Conservation (phyloP, 2,888 invertebrate species). For the Macrosiphum euphorbiae region DNA sequence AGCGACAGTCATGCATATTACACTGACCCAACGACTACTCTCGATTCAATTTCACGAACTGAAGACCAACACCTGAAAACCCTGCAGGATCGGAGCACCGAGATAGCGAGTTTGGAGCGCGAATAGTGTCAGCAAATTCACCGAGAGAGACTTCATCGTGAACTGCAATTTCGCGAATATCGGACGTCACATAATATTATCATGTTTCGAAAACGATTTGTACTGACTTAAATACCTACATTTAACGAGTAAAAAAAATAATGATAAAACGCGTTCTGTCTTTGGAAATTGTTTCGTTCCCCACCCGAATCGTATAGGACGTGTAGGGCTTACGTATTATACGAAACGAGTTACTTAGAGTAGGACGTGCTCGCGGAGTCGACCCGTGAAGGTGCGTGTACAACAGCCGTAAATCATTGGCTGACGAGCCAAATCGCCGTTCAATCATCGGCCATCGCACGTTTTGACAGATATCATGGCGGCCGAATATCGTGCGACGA, state of each 20-base stretch:
- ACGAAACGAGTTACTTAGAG: neutral
- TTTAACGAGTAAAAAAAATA: neutral
- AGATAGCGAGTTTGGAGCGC: neutral
- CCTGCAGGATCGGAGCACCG: neutral
- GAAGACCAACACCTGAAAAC: too few species aligned
- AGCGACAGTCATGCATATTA: too few species aligned
- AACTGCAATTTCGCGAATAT: neutral
- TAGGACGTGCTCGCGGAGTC: neutral
- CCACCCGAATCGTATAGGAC: neutral
- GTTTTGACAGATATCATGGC: conserved; percentile 44
- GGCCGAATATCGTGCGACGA: neutral
- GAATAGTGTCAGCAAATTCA: neutral
- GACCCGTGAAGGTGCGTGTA: neutral
- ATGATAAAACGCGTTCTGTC: neutral
- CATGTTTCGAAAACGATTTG: neutral
- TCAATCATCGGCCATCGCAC: conserved; percentile 56
- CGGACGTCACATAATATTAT: neutral
- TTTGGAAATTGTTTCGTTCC: neutral
- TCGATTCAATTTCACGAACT: neutral
- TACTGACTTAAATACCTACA: too few species aligned
- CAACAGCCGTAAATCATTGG: conserved; percentile 49
- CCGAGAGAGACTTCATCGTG: neutral
- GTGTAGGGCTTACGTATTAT: neutral
- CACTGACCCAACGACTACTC: neutral
- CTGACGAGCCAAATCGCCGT: conserved; percentile 52